A percentile compares a stretch with the other conserved stretches of the same genome.
These are phyloP conservation scores for Mactromeris polynyma DNA, from an alignment of 2,888 invertebrate genomes.

Conservation along the genomic window DNA sequence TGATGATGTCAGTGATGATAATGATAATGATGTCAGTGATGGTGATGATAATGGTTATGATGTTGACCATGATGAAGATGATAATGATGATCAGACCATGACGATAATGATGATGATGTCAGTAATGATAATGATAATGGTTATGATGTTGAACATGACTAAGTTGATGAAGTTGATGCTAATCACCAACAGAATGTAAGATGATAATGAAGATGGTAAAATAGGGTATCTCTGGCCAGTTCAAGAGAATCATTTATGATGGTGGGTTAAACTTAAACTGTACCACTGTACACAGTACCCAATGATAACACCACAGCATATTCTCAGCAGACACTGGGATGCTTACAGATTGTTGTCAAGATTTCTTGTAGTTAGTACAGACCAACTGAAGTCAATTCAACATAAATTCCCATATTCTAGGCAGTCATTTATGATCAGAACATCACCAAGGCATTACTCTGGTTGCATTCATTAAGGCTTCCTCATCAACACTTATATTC, in stretches of 20 bases:
- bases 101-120: constrained; percentile 26
- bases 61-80: constrained; percentile 19
- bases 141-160: background rate
- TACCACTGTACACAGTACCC: too few relatives aligned
- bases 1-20: constrained; percentile 7
- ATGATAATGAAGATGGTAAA: too few relatives aligned
- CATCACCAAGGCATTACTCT: background rate
- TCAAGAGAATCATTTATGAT: too few relatives aligned
- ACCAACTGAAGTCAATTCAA: too few relatives aligned
- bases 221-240: too few relatives aligned
- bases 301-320: too few relatives aligned
- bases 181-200: too few relatives aligned
- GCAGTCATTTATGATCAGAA: background rate
- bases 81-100: background rate
- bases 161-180: too few relatives aligned
- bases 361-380: too few relatives aligned
- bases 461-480: background rate
- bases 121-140: constrained; percentile 12
- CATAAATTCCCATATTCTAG: background rate
- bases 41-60: constrained; percentile 18
- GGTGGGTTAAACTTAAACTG: too few relatives aligned
- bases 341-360: too few relatives aligned
- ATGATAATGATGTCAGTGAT: background rate
- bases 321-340: too few relatives aligned
- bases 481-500: background rate